These are phyloP conservation scores for Pseudopodoces humilis DNA, from an alignment of 2,113 vertebrate genomes.

Conservation along the genomic window DNA sequence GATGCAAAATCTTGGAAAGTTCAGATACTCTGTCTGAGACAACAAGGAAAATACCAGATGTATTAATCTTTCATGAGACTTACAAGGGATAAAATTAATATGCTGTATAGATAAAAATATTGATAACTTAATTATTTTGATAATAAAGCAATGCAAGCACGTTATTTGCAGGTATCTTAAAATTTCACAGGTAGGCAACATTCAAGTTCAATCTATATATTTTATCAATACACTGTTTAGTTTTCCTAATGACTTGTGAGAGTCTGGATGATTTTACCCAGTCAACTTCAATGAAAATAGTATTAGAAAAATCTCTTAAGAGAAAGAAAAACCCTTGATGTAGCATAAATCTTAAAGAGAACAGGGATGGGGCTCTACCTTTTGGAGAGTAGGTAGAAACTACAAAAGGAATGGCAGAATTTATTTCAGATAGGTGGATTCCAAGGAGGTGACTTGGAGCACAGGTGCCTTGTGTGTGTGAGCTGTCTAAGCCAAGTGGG, in stretches of 20 bases:
- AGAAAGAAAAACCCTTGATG: neutral
- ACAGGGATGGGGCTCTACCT: accelerated
- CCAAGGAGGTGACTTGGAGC: neutral
- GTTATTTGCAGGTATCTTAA: neutral
- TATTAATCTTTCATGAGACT: neutral
- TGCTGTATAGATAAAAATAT: neutral
- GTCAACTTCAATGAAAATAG: neutral
- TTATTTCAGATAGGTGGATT: neutral
- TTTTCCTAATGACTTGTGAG: neutral
- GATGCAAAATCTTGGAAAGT: neutral
- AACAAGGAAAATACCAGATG: neutral
- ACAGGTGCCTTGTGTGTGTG: neutral
- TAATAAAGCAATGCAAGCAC: neutral
- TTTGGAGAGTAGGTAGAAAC: neutral
- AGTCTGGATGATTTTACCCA: neutral
- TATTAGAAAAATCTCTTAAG: neutral
- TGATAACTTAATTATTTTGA: neutral
- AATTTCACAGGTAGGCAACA: neutral
- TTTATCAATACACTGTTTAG: neutral
- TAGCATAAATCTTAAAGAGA: neutral
- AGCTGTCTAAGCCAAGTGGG: neutral
- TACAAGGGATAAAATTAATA: neutral
- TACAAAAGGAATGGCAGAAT: neutral
- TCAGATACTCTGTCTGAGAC: neutral
- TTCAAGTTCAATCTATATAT: neutral